Evolutionary conservation across 2,888 invertebrate genomes (phyloP), one percentile per base, ranked within the genome.

Genomic region (Tetrapedia diversipes): DNA sequence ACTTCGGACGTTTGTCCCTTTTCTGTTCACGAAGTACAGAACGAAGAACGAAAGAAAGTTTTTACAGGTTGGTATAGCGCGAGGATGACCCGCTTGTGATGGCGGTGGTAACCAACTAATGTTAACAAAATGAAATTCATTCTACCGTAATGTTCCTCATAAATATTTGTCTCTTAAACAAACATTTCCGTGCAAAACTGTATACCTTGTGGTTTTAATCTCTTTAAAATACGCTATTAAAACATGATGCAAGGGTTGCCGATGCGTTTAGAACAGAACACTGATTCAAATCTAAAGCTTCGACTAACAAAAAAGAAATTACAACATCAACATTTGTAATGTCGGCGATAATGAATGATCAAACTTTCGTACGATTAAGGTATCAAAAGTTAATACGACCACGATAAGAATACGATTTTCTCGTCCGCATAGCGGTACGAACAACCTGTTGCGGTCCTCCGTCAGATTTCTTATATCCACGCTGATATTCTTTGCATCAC

Each of bases 381-480:
- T 19, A 14, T 2, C 45, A 43, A 65, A 60, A 65, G 65, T 49
- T 41, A 73, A 73, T 43, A 37, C 41, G 10, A 22, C 47, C 7
- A 34, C 29, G 54, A 67, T 57, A 24, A 27, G 11, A 19, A 8
- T 49, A 43, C 45, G 56, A 75, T 43, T 37, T 16, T n/a, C 29
- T 16, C 41, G 45, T 43, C 24, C 27, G 29, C 56, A 61, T 56
- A 43, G 47, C 29, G 37, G 54, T 56, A 47, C 41, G 61, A 75
- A 51, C 76, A 75, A 74, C 76, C 75, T 76, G 76, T 76, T 76
- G 76, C 76, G n/a, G 49, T 61, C 32, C 39, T 39, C 56, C 43
- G 43, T 54, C 51, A 65, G 59, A 75, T 60, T 39, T 66, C 34
- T 37, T 61, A 41, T 56, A 73, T 45, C 63, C 6, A 14, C 16